phyloP scores from a whole-genome alignment of 2,888 invertebrate genomes.

The Actias luna region DNA sequence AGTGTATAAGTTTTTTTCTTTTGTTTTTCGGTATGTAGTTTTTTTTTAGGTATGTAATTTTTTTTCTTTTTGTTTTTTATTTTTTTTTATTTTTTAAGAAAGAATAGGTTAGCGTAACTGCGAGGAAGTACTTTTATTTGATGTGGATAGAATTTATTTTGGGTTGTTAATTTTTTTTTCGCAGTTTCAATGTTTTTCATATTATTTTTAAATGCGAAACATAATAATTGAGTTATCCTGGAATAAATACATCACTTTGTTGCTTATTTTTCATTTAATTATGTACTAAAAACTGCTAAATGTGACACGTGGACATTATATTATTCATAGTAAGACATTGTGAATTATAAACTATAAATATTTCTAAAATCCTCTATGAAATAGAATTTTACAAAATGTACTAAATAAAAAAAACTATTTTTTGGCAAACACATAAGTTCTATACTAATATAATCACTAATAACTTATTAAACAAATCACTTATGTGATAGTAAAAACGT shows the following conservation, averaged over 20 bases:
- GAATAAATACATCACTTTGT: not conserved
- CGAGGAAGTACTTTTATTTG: slow-evolving; percentile 2
- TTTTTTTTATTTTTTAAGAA: not conserved
- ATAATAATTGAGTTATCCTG: not conserved
- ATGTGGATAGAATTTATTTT: slow-evolving; percentile 1
- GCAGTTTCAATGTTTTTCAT: not conserved
- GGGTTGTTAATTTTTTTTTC: not conserved
- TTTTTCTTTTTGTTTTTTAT: not conserved
- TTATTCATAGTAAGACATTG: not conserved
- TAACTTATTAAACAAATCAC: not conserved
- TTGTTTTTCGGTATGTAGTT: not conserved
- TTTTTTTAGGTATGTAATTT: not conserved
- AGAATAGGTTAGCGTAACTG: not conserved
- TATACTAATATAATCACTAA: not conserved
- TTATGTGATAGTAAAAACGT: not conserved
- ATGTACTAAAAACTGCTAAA: not conserved
- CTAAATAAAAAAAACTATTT: not conserved
- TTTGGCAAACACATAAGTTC: not conserved
- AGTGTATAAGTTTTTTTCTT: not conserved
- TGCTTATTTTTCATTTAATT: not conserved
- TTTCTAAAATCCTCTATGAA: not conserved
- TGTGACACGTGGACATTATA: not conserved
- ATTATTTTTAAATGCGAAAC: not conserved
- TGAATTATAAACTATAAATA: not conserved
- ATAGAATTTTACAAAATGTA: not conserved